phyloP scores from a whole-genome alignment of 2,797 vertebrate species.

The Potorous gilbertii region DNA sequence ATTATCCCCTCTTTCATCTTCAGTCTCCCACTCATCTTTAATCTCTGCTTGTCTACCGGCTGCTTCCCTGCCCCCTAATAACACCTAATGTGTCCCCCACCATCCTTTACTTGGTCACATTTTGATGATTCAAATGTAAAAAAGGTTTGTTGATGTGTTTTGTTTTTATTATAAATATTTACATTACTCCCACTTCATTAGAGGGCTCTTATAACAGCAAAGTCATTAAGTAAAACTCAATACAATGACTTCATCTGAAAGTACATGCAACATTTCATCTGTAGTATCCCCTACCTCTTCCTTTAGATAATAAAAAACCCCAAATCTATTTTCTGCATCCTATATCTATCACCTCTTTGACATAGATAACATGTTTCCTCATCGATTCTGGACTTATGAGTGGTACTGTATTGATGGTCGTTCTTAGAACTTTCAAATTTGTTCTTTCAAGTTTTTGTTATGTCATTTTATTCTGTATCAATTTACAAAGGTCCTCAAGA shows the following conservation, averaged over 20 bases:
- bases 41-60: too few species aligned
- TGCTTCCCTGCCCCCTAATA: too few species aligned
- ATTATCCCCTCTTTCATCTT: too few species aligned
- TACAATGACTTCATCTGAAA: background rate
- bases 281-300: background rate
- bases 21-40: too few species aligned
- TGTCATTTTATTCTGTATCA: background rate
- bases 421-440: background rate
- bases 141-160: background rate
- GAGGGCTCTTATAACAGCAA: background rate
- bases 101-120: too few species aligned
- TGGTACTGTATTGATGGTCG: background rate
- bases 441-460: background rate
- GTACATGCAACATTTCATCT: background rate
- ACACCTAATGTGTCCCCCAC: too few species aligned
- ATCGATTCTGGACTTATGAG: background rate
- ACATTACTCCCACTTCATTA: background rate
- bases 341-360: background rate
- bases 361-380: background rate
- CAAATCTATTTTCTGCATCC: too few species aligned
- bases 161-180: background rate
- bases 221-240: background rate
- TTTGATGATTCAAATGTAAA: background rate
- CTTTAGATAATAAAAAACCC: background rate
- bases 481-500: background rate